phyloP scores from a whole-genome alignment of 2,113 vertebrate species.

The Capra hircus region DNA sequence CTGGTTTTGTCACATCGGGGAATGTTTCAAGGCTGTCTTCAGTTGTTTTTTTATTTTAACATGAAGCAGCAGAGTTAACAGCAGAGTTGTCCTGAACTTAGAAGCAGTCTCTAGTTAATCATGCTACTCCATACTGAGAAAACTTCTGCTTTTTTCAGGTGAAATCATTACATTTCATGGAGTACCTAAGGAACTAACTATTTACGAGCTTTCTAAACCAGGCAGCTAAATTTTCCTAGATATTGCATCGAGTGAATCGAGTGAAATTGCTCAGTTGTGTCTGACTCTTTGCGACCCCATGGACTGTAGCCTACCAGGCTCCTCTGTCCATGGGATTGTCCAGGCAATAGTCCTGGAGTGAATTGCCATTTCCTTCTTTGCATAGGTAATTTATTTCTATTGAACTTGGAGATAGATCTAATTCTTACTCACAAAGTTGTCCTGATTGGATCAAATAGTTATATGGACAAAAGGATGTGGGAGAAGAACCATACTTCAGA shows the following conservation, averaged over 20 bases:
- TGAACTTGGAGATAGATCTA: background rate
- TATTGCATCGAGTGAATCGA: background rate
- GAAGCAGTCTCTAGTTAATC: background rate
- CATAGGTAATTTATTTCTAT: background rate
- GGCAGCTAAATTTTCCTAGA: background rate
- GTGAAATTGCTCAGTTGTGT: too few species aligned
- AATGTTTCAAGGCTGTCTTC: background rate
- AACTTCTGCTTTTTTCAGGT: background rate
- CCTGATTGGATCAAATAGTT: background rate
- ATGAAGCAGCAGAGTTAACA: background rate
- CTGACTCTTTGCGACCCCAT: too few species aligned
- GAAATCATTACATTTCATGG: background rate
- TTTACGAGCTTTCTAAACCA: background rate
- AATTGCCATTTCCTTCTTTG: background rate
- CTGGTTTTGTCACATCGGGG: background rate
- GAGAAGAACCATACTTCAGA: background rate
- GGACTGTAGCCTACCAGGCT: too few species aligned
- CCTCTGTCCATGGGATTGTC: too few species aligned
- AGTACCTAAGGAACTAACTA: background rate
- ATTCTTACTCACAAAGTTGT: background rate
- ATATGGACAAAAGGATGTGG: background rate
- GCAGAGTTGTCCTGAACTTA: background rate
- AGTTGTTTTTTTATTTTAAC: background rate
- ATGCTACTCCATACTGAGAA: background rate
- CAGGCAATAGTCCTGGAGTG: too few species aligned